Conservation (phyloP, 2,888 invertebrate genomes). For the Pasiphila rectangulata region DNA sequence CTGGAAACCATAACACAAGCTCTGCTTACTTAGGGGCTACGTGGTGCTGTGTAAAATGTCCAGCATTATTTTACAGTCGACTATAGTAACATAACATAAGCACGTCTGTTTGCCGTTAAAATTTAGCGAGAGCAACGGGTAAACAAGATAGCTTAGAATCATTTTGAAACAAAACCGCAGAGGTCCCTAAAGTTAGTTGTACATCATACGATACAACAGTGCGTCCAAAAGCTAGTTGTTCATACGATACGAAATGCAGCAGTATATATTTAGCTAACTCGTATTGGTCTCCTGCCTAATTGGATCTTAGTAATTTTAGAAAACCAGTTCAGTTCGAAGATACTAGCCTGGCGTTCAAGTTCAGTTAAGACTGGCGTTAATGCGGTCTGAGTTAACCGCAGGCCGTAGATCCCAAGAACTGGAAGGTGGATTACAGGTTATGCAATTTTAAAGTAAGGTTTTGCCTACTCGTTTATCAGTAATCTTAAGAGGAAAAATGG, state of each 20-base stretch:
- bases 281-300: too few relatives aligned
- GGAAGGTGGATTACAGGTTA: constrained; percentile 25
- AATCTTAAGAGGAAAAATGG: constrained; percentile 15
- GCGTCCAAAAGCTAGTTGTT: background rate
- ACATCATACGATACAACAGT: background rate
- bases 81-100: too few relatives aligned
- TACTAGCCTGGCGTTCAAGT: constrained; percentile 6
- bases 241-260: background rate
- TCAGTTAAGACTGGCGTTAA: too few relatives aligned
- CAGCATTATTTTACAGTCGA: too few relatives aligned
- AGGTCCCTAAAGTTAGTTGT: background rate
- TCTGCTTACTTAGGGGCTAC: too few relatives aligned
- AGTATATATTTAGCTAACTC: background rate
- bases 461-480: constrained; percentile 22
- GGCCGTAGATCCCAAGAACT: constrained; percentile 19
- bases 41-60: too few relatives aligned
- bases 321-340: constrained; percentile 17
- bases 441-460: constrained; percentile 22
- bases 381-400: constrained; percentile 21
- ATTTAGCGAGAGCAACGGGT: background rate
- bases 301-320: background rate
- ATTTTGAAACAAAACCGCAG: constrained; percentile 1
- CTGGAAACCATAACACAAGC: too few relatives aligned
- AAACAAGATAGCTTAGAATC: background rate
- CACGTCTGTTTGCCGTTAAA: background rate